Percentiles rank a stretch among this genome's conserved stretches.
Conservation (phyloP, 2,113 vertebrate genomes). For the Australoheros scitulus region DNA sequence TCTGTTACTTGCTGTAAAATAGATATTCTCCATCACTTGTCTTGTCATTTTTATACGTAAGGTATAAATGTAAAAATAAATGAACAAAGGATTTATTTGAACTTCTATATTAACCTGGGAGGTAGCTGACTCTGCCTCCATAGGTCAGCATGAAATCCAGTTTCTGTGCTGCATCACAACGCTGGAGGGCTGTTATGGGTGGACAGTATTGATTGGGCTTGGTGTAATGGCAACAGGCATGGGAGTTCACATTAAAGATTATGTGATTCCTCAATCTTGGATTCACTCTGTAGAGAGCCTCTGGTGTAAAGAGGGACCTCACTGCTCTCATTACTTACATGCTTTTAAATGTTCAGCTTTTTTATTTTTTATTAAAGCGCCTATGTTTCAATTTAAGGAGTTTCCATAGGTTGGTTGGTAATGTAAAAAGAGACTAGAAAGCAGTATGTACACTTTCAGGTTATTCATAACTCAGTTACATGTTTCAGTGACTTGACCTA, state of each 20-base stretch:
- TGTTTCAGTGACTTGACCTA: constrained; percentile 17
- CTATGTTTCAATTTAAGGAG: constrained; percentile 20
- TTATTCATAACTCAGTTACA: neutral
- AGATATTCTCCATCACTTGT: neutral
- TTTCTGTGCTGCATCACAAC: constrained; percentile 15
- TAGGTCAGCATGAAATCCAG: neutral
- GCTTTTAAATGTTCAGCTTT: constrained; percentile 47
- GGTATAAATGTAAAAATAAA: neutral
- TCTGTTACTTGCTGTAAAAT: neutral
- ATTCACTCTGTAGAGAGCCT: constrained; percentile 2
- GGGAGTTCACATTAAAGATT: constrained; percentile 35
- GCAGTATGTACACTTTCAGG: neutral
- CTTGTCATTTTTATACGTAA: neutral
- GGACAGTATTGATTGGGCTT: constrained; percentile 42
- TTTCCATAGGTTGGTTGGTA: constrained; percentile 8
- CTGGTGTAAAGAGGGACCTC: neutral
- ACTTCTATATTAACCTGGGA: constrained; percentile 33
- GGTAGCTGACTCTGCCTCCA: constrained; percentile 28
- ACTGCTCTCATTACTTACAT: constrained; percentile 26
- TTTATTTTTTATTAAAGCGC: neutral
- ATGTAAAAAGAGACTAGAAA: neutral
- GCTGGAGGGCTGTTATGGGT: constrained; percentile 31
- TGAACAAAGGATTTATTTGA: constrained; percentile 32
- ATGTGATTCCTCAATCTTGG: constrained; percentile 32
- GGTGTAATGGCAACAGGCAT: constrained; percentile 22